Base-by-base conservation (phyloP, 2,888 invertebrate genomes). In the Isotomurus palustris region DNA sequence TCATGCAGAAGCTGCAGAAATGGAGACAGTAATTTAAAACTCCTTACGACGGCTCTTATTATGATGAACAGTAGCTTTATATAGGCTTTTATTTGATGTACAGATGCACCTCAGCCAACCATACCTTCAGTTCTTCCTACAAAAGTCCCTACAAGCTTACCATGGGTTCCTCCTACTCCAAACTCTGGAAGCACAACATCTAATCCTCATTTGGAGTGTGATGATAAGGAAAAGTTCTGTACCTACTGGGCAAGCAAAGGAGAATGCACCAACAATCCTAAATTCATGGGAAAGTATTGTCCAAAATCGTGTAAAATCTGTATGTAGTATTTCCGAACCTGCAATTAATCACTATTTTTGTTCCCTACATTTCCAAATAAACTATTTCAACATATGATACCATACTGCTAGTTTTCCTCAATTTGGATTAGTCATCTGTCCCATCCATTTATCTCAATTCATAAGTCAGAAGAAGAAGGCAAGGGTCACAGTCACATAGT, bases 191-290 rank as follows among this genome's bases (percentile, higher is more conserved):
- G 12, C 28, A 27, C 47, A 47, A 6, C 47, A 3, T 12, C 8
- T 10, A 8, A 32, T 32, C 32, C 12, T 32, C 4, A 3, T 28
- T 35, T 35, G 17, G 17, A 41, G 1, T 72, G 73, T 51, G 56
- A 54, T 22, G 69, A 72, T 40, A 50, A 61, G 17, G 71, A 69
- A 48, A 51, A 58, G 28, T 56, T 71, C 49, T 73, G 73, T 48
- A 19, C 22, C 8, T 53, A 61, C 17, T 73, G 73, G 73, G 67
- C 72, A 3, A 36, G 50, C 5, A 53, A 62, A 4, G 71, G 69
- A 6, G 72, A 73, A 52, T 73, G 73, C 51, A 55, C 52, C 12
- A 56, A 60, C 12, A 73, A 73, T 62, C 70, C 71, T 5, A 63
- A 66, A 22, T 73, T 71, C 60, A 73, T 73, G 73, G 47, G 29